Conservation (phyloP, 2,888 invertebrate species). For the Neuroscelio doddi region DNA sequence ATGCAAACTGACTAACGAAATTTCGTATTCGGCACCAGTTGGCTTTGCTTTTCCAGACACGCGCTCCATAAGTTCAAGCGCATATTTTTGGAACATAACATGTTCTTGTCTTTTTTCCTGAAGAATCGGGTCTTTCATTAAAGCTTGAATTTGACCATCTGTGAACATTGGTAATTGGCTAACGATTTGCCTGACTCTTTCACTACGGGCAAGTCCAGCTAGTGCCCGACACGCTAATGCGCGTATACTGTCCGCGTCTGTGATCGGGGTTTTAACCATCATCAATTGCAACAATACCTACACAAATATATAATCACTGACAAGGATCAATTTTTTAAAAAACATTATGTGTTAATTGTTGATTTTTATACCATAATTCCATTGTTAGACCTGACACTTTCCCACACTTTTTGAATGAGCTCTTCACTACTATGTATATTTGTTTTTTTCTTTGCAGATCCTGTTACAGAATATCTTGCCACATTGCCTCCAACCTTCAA, state of each 20-base stretch:
- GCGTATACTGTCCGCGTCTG: constrained; percentile 96
- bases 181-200: constrained; percentile 94
- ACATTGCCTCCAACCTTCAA: constrained; percentile 74
- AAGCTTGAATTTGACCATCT: constrained; percentile 90
- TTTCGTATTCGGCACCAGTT: constrained; percentile 83
- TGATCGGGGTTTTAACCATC: constrained; percentile 94
- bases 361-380: constrained; percentile 90
- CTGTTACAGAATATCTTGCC: constrained; percentile 72
- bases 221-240: constrained; percentile 94
- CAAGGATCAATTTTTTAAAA: constrained; percentile 9
- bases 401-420: constrained; percentile 94
- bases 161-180: constrained; percentile 95
- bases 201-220: constrained; percentile 93
- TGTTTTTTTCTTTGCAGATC: constrained; percentile 77
- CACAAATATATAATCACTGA: constrained; percentile 24
- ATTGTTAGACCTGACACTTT: constrained; percentile 93
- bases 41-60: constrained; percentile 93
- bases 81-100: constrained; percentile 95
- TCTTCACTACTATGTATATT: constrained; percentile 84
- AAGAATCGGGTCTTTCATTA: constrained; percentile 97
- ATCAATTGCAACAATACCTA: constrained; percentile 89
- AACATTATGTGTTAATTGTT: too few species aligned
- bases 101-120: constrained; percentile 97
- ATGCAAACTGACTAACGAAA: constrained; percentile 91
- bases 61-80: constrained; percentile 89